Percentiles rank a stretch among this genome's conserved stretches.
Evolutionary conservation across 2,797 vertebrate species (phyloP).

Genomic region (Gambusia yucatana): DNA sequence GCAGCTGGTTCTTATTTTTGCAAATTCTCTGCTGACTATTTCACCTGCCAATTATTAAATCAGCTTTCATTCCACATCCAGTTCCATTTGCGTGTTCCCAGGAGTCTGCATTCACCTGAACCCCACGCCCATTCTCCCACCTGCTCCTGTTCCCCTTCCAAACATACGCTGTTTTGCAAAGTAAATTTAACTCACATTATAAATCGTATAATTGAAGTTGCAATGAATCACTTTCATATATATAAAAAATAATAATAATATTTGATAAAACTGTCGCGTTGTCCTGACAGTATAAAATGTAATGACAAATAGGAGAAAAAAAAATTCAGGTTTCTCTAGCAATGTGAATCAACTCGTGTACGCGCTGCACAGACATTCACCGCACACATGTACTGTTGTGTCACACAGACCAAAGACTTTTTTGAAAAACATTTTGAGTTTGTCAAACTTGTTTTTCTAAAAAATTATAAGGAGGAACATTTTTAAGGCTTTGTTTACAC

Average conservation of each 20-base stretch:
- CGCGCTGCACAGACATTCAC: too few relatives aligned
- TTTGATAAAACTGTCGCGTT: too few relatives aligned
- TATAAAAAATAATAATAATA: too few relatives aligned
- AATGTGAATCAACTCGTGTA: too few relatives aligned
- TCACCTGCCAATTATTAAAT: constrained; percentile 34
- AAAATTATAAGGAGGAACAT: not conserved
- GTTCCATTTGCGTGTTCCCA: constrained; percentile 3
- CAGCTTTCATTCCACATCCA: constrained; percentile 21
- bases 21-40: constrained; percentile 16
- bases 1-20: constrained; percentile 23
- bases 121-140: constrained; percentile 2
- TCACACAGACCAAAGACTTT: not conserved
- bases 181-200: not conserved
- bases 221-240: too few relatives aligned
- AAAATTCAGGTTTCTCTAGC: too few relatives aligned
- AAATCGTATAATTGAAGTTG: not conserved
- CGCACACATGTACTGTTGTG: not conserved
- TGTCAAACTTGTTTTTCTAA: not conserved
- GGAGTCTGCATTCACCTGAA: constrained; percentile 13
- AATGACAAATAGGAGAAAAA: too few relatives aligned
- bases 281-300: too few relatives aligned
- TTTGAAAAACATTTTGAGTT: not conserved
- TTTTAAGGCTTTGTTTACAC: not conserved
- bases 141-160: constrained; percentile 12
- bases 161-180: not conserved